A percentile compares a stretch with the other conserved stretches of the same genome.
These are phyloP conservation scores for Gastracanthus pulcherrimus DNA, from an alignment of 2,888 invertebrate species.

Conservation along the genomic window DNA sequence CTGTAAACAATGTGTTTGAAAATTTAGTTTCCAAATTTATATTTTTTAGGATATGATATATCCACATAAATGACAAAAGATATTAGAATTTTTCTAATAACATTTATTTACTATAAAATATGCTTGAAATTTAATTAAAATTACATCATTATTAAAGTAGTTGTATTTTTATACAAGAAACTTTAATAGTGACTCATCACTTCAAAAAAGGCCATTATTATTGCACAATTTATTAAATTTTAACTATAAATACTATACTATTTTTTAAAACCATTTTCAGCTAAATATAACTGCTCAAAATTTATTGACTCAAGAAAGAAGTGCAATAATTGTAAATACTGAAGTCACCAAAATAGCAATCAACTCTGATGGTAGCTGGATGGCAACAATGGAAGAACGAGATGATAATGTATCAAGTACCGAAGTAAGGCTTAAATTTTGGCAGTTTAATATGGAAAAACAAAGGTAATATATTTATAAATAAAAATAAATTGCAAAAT, in stretches of 20 bases:
- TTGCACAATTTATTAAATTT: too few species aligned
- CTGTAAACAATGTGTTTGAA: too few species aligned
- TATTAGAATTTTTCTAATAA: too few species aligned
- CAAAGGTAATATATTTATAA: constrained; percentile 80
- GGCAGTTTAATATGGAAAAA: constrained; percentile 81
- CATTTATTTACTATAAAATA: too few species aligned
- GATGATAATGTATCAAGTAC: constrained; percentile 80
- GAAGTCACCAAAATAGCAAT: constrained; percentile 85
- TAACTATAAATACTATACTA: background rate
- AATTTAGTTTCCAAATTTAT: too few species aligned
- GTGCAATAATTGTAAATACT: constrained; percentile 81
- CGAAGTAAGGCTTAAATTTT: constrained; percentile 87
- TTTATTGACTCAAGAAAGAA: constrained; percentile 82
- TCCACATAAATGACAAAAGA: too few species aligned
- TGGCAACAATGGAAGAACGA: constrained; percentile 85
- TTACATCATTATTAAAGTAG: background rate
- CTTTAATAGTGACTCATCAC: too few species aligned
- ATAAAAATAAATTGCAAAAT: constrained; percentile 23
- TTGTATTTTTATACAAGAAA: constrained; percentile 3
- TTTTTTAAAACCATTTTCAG: too few species aligned
- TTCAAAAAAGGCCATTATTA: too few species aligned
- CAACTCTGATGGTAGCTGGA: constrained; percentile 84
- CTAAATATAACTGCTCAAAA: constrained; percentile 86
- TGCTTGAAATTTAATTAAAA: too few species aligned
- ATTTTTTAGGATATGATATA: too few species aligned